Evolutionary conservation across 92 coral and sea anemone species (phyloP).

Genomic region (Phenganax subtilis): DNA sequence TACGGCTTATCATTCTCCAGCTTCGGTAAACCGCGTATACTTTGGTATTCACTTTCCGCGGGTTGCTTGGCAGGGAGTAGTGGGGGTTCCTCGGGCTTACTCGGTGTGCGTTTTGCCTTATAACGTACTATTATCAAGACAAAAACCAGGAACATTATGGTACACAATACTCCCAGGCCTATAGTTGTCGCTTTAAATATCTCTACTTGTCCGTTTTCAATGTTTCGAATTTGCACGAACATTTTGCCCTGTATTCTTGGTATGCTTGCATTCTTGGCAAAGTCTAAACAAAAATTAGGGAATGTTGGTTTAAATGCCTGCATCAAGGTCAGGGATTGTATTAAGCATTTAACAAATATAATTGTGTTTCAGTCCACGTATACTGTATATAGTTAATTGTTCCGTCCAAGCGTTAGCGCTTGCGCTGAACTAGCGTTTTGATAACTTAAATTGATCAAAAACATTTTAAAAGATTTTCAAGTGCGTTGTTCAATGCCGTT

Average conservation of each 20-base stretch:
- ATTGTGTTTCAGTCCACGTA: not conserved
- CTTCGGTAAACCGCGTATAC: constrained; percentile 27
- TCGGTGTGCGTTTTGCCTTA: not conserved
- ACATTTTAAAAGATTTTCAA: too few species aligned
- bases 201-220: not conserved
- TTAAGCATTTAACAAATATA: not conserved
- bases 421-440: too few species aligned
- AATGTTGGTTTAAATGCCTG: not conserved
- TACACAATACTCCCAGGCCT: not conserved
- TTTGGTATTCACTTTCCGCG: constrained; percentile 25
- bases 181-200: constrained; percentile 3
- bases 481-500: too few species aligned
- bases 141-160: not conserved
- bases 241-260: not conserved
- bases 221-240: not conserved
- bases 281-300: not conserved
- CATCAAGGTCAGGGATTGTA: not conserved
- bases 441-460: too few species aligned
- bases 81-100: not conserved
- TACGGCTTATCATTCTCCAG: constrained; percentile 16
- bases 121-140: not conserved
- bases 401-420: not conserved
- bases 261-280: not conserved
- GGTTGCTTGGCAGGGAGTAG: not conserved
- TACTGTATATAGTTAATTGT: not conserved